Base-by-base conservation (phyloP, 2,113 vertebrate genomes). In the Phylloscopus whistleri region DNA sequence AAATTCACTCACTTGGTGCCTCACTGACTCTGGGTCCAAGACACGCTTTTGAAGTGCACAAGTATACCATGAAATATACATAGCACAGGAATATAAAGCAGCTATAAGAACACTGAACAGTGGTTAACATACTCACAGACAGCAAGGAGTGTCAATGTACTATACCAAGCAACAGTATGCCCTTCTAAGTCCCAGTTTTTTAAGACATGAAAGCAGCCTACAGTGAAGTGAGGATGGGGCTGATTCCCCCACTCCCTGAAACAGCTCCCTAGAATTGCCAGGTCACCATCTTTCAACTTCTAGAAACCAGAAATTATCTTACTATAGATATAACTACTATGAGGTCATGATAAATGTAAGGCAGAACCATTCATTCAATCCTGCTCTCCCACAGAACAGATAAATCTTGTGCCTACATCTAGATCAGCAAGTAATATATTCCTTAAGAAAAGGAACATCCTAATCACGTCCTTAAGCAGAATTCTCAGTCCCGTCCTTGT, bases 391-490 rank as follows among this genome's bases (percentile, higher is more conserved):
- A 53, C 44, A 94, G 41, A 93, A 59, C 60, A 88, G 39, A 94
- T 64, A 90, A 94, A 95, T 77, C 58, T 86, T 94, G 20, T 56
- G 20, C 49, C 78, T 83, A n/a, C 70, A 16, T 75, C 77, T 83
- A 87, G 48, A 83, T 72, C 44, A 84, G 39, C 16, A 73, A 85
- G 39, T 60, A 80, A 89, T 66, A 48, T 11, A 89, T 79, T 82
- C 59, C 26, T 43, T 46, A 73, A 90, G 60, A 76, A 88, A 90
- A 75, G 24, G 30, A 91, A 64, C 2, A 22, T 53, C 55, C 62
- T 52, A 44, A 28, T 60, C 5, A 59, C 16, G 20, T 35, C 33
- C 60, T 55, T 31, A 75, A 22, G 21, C 46, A n/a, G 21, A 83
- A 62, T 31, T 89, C 53, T 60, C 21, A 27, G 13, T 60, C 30